Evolutionary conservation across 2,113 vertebrate species (phyloP), one percentile per base, ranked within the genome.

Genomic region (Tachysurus vachellii): DNA sequence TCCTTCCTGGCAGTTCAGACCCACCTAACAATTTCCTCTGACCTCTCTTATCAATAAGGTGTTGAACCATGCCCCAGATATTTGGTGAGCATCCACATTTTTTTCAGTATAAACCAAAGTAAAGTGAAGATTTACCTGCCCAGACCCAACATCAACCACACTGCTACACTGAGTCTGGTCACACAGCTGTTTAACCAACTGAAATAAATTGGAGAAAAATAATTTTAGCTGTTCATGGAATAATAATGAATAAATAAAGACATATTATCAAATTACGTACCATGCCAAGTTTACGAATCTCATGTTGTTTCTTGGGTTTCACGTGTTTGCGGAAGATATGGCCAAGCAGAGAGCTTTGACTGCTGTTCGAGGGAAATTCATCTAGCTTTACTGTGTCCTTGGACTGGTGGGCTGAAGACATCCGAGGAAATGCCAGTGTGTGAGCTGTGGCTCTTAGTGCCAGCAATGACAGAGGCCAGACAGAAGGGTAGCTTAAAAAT

Each of bases 291-390:
- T 92, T 92, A 26, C 91, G 90, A 90, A 99, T 97, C 93, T 99
- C 98, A 19, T 99, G 97, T 91, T 99, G 98, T 82, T 99, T 99
- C 93, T 99, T 99, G 81, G 97, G 97, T 91, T 97, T 97, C 87
- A 99, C 94, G 3, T 99, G 97, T 89, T 96, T 97, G 89, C 97
- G 96, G 87, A 98, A 97, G 1, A 95, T 93, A 56, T 98, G 96
- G 9, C 93, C 92, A 54, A 99, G 94, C 88, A 90, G 86, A n/a
- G 94, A 93, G 91, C 97, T 97, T 94, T 98, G 97, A 89, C 96
- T 95, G 3, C 90, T 94, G 89, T 98, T 97, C 36, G 94, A 89
- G 89, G 84, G 90, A 91, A 98, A 98, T 90, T 97, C 96, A 1
- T 93, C 92, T 0, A 95, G 94, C 76, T 90, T 94, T 85, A 50